Conservation (phyloP, 2,113 vertebrate genomes). For the Oryzias woworae region DNA sequence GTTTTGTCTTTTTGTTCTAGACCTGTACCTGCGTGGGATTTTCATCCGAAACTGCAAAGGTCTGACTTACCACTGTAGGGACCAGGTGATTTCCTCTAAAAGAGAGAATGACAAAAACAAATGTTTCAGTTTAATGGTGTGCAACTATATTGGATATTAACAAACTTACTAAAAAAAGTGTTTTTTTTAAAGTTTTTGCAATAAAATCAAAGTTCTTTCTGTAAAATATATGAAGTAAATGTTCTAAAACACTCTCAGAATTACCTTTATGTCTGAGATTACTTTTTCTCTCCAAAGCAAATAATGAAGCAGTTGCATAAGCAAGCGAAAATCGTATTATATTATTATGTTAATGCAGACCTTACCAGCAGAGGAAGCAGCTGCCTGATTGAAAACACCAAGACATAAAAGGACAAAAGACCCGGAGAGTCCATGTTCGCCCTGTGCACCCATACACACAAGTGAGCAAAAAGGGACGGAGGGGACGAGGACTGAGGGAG, state of each 20-base stretch:
- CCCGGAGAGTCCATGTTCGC: slow-evolving; percentile 68
- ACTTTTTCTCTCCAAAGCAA: not conserved
- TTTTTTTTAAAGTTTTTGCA: no score
- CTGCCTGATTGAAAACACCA: slow-evolving; percentile 46
- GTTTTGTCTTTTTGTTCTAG: not conserved
- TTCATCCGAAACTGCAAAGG: not conserved
- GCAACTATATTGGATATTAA: no score
- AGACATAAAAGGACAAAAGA: slow-evolving; percentile 50
- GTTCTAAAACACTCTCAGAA: not conserved
- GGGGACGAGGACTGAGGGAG: slow-evolving; percentile 49
- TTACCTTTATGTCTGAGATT: not conserved
- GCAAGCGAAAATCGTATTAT: slow-evolving; percentile 16
- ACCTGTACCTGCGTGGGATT: not conserved
- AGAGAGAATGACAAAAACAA: slow-evolving; percentile 20
- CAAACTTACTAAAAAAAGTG: no score
- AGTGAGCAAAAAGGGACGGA: slow-evolving; percentile 50
- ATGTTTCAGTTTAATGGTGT: no score
- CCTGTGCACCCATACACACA: slow-evolving; percentile 53
- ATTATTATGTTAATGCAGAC: slow-evolving; percentile 34
- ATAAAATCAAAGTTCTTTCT: no score
- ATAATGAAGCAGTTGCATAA: slow-evolving; percentile 20
- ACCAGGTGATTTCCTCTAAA: slow-evolving; percentile 70
- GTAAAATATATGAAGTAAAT: no score
- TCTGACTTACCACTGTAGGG: slow-evolving; percentile 68
- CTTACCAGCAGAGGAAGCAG: slow-evolving; percentile 62